Percentiles rank a stretch among this genome's conserved stretches.
These are phyloP conservation scores for Druon quercuslanigerum DNA, from an alignment of 1,140 invertebrate genomes.

Conservation along the genomic window DNA sequence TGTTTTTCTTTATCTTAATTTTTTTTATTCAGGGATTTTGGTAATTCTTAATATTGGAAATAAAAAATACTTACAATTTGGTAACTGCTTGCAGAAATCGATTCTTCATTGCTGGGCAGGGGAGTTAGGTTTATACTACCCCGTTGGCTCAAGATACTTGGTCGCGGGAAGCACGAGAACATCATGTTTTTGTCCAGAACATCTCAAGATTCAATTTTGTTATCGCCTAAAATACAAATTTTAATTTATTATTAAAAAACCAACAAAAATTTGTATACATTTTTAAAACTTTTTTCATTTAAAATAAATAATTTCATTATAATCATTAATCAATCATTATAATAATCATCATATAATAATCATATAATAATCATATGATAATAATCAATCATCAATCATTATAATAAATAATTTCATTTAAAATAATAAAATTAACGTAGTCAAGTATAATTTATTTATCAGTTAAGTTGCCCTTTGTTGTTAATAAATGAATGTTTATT, in stretches of 20 bases:
- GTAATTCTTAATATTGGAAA: background rate
- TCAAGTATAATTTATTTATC: too few relatives aligned
- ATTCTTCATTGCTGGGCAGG: slow-evolving; percentile 56
- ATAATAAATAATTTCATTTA: too few relatives aligned
- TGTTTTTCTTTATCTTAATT: background rate
- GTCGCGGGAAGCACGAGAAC: slow-evolving; percentile 67
- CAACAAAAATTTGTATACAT: background rate
- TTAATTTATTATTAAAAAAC: background rate
- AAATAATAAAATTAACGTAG: too few relatives aligned
- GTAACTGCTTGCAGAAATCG: slow-evolving; percentile 36
- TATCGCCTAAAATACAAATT: slow-evolving; percentile 45
- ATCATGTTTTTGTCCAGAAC: slow-evolving; percentile 57
- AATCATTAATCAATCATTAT: too few relatives aligned
- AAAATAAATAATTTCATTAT: too few relatives aligned
- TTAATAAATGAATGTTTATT: too few relatives aligned
- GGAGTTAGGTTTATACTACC: slow-evolving; percentile 65
- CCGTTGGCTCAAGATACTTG: slow-evolving; percentile 62
- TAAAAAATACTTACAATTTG: background rate
- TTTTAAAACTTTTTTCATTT: too few relatives aligned
- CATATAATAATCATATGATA: too few relatives aligned
- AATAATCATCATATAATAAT: too few relatives aligned
- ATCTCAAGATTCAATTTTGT: slow-evolving; percentile 48
- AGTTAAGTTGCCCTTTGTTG: too few relatives aligned
- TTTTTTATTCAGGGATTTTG: too few relatives aligned
- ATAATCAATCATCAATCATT: too few relatives aligned